Evolutionary conservation across 2,888 invertebrate genomes (phyloP), one percentile per base, ranked within the genome.

Genomic region (Belgica antarctica): DNA sequence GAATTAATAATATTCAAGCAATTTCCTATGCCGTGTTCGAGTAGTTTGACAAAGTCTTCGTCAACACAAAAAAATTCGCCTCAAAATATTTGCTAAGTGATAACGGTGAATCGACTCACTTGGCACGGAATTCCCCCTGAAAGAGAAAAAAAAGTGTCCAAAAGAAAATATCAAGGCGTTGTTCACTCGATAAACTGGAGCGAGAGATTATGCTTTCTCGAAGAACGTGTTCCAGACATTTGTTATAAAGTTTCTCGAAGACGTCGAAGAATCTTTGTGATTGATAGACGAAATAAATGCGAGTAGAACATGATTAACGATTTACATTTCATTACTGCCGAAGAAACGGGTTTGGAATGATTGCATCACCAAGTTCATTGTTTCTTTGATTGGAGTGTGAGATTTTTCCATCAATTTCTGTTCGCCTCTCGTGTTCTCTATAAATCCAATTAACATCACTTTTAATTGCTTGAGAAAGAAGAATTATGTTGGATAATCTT

Each of bases 341-440:
- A 34, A 34, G 7, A 15, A 41, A 41, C 4, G 10, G 2, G 41
- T 41, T 10, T 41, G n/a, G 10, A n/a, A n/a, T 5, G 5, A n/a
- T 65, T 65, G 65, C 46, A 46, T 65, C 46, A 46, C 28, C 65
- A 22, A 41, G 25, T 36, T 46, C 46, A 46, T 47, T 25, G 27
- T 65, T 1, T 34, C 19, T 12, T 24, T 36, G 10, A 63, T 62
- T 62, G 36, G 17, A 65, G 17, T 46, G 46, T 46, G 47, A 22
- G 47, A 65, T n/a, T 10, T 46, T 47, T 46, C 22, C 15, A 3
- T 22, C 5, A 52, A 41, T 15, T 41, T 41, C n/a, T n/a, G n/a
- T n/a, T n/a, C n/a, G n/a, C 12, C 34, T 31, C 22, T 52, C 22
- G 52, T 15, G 5, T 19, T 52, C 15, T 24, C 25, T 10, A 59